Evolutionary conservation across 2,797 vertebrate species (phyloP), one percentile per base, ranked within the genome.

Genomic region (Babyrousa celebensis): DNA sequence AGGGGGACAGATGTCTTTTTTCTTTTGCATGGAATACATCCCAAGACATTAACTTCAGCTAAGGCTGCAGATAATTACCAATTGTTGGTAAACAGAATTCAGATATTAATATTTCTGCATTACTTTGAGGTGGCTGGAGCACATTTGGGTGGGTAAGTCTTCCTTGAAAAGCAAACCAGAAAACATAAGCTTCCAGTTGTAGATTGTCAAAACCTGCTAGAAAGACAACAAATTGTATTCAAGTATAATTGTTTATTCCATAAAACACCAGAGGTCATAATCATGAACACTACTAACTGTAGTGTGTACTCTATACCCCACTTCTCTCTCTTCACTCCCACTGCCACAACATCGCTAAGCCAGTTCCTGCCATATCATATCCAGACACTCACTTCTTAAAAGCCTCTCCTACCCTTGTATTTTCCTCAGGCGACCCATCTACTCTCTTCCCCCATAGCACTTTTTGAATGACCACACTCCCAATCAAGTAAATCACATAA

Each of bases 111-210:
- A 78, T 91, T 48, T 74, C 43, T 74, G 32, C n/a, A 63, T 78
- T 36, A 48, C 16, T 87, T 48, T 43, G 65, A 48, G 56, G 72
- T 43, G n/a, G 40, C 2, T 36, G 48, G 18, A 72, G 52, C 58
- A 32, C 48, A 32, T 62, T n/a, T 91, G 65, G 9, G 0, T 20
- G 54, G 52, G 14, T 62, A 88, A 93, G 58, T 67, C 48, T 74
- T 91, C 54, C 25, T 60, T 67, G 20, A 40, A 60, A 74, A 74
- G 65, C 52, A 87, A 96, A 91, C 58, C 20, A 71, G 43, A 48
- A 48, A 48, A 48, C 67, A 63, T 5, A 62, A 80, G 32, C 52
- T 89, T 54, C 62, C 54, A 58, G 56, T 29, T 85, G 56, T 21
- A 21, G 20, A 52, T 12, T 40, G 54, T 70, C 32, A 43, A 77